These are phyloP conservation scores for Leptothorax acervorum DNA, from an alignment of 2,888 invertebrate species.

Conservation along the genomic window DNA sequence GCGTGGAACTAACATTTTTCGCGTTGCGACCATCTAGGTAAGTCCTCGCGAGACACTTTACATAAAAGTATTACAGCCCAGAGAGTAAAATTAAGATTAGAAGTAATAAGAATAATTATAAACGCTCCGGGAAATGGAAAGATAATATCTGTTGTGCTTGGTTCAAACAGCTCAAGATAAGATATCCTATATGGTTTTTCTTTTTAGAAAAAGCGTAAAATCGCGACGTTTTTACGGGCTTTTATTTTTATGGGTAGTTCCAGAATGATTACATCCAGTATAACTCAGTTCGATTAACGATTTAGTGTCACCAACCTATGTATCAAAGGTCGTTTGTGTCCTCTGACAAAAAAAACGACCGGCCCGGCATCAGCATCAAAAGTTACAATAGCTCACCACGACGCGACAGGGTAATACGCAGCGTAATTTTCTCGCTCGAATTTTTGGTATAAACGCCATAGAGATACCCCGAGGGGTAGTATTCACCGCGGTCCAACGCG, in stretches of 20 bases:
- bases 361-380: constrained; percentile 21
- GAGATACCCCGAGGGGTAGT: constrained; percentile 37
- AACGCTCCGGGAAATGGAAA: constrained; percentile 37
- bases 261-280: neutral
- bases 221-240: neutral
- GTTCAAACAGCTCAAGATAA: neutral
- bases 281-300: constrained; percentile 6
- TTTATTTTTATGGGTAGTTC: neutral
- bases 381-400: constrained; percentile 27
- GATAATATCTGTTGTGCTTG: constrained; percentile 13
- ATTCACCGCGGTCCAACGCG: constrained; percentile 14
- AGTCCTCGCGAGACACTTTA: constrained; percentile 24
- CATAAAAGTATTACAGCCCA: constrained; percentile 27
- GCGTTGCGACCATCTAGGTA: neutral
- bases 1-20: constrained; percentile 27
- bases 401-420: constrained; percentile 25
- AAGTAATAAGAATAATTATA: constrained; percentile 31
- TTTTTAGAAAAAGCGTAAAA: neutral
- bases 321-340: constrained; percentile 16
- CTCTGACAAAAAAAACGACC: constrained; percentile 14
- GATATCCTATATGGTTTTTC: neutral
- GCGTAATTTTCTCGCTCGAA: constrained; percentile 39
- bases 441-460: constrained; percentile 45
- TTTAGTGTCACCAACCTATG: constrained; percentile 11
- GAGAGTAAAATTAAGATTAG: constrained; percentile 48